A percentile compares a stretch with the other conserved stretches of the same genome.
phyloP scores from a whole-genome alignment of 2,797 vertebrate species.

The Poeciliopsis presidionis region DNA sequence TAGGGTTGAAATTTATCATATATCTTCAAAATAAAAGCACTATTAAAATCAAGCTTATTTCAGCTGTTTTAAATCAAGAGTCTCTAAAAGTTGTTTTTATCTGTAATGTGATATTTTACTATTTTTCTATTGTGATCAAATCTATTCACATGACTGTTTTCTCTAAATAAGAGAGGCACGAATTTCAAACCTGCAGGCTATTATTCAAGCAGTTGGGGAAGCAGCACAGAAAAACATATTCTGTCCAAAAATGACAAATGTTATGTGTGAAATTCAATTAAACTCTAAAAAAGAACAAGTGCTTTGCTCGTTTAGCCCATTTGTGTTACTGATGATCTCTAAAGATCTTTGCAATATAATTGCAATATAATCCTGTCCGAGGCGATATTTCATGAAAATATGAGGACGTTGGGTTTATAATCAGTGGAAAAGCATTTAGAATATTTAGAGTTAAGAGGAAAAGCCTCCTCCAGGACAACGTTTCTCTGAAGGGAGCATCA shows the following conservation, averaged over 20 bases:
- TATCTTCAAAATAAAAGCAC: background rate
- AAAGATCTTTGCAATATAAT: conserved; percentile 2
- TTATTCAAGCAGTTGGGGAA: background rate
- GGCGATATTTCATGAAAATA: conserved; percentile 29
- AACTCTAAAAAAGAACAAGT: conserved; percentile 9
- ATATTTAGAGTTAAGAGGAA: conserved; percentile 19
- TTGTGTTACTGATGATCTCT: conserved; percentile 15
- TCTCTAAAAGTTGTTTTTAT: background rate
- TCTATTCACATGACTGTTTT: background rate
- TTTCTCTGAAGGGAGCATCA: conserved; percentile 1
- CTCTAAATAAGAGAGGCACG: background rate
- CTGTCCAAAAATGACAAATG: conserved; percentile 5
- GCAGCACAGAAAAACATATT: conserved; percentile 1
- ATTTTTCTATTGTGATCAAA: background rate
- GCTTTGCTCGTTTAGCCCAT: background rate
- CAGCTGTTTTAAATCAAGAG: background rate
- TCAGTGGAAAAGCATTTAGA: conserved; percentile 26
- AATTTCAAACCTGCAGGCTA: background rate
- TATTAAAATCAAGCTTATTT: background rate
- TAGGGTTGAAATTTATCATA: too few species aligned
- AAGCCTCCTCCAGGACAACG: conserved; percentile 1
- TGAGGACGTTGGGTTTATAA: conserved; percentile 10
- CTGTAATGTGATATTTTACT: background rate
- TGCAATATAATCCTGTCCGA: conserved; percentile 14
- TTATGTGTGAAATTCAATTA: background rate